These are phyloP conservation scores for Lepidurus arcticus DNA, from an alignment of 1,140 invertebrate species.

Conservation along the genomic window DNA sequence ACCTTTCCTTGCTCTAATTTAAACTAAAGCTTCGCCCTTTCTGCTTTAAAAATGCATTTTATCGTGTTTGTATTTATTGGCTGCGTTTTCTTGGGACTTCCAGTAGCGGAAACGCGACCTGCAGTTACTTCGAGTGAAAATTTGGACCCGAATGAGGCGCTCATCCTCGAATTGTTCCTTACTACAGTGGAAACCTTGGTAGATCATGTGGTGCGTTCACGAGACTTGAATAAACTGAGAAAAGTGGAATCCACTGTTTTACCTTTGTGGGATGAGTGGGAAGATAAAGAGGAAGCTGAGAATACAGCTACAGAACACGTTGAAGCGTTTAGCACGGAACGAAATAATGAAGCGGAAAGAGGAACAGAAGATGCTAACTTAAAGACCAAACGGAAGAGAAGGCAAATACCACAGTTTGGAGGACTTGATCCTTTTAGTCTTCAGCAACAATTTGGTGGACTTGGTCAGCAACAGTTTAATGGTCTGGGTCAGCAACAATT, in stretches of 20 bases:
- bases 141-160: neutral
- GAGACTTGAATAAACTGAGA: neutral
- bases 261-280: neutral
- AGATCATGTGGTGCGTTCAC: neutral
- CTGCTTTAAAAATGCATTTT: neutral
- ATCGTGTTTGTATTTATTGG: neutral
- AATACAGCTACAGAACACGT: neutral
- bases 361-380: neutral
- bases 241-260: neutral
- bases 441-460: neutral
- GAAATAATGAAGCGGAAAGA: neutral
- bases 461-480: neutral
- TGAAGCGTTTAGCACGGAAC: neutral
- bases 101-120: neutral
- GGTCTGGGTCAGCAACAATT: neutral
- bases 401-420: conserved; percentile 1
- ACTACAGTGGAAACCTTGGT: conserved; percentile 1
- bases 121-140: neutral
- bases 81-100: neutral
- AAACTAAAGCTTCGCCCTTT: neutral
- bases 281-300: neutral
- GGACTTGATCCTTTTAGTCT: neutral
- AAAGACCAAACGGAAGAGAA: neutral
- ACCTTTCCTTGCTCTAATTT: neutral
- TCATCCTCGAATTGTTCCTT: neutral